Conservation (phyloP, 2,113 vertebrate species). For the Copsychus sechellarum region DNA sequence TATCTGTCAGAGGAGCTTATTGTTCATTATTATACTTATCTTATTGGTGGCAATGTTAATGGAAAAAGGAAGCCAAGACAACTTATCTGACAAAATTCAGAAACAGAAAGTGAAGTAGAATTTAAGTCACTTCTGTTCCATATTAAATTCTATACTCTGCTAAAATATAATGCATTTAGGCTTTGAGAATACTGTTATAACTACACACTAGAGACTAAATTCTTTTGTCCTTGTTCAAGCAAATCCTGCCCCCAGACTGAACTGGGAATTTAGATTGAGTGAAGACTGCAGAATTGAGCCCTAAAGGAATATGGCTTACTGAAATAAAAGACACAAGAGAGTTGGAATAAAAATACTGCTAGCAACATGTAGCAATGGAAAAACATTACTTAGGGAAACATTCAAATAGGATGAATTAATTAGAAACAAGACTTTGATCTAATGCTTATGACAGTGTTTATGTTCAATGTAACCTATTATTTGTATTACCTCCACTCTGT, state of each 20-base stretch:
- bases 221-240: slow-evolving; percentile 42
- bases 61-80: not conserved
- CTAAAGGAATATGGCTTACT: slow-evolving; percentile 34
- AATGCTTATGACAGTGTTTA: slow-evolving; percentile 42
- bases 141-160: not conserved
- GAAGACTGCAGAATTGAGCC: slow-evolving; percentile 33
- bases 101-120: not conserved
- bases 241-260: slow-evolving; percentile 50
- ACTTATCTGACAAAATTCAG: not conserved
- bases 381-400: slow-evolving; percentile 9
- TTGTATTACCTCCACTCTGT: slow-evolving; percentile 43
- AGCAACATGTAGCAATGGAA: not conserved
- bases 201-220: not conserved
- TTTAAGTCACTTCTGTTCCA: not conserved
- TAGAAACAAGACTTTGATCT: slow-evolving; percentile 55
- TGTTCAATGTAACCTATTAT: slow-evolving; percentile 39
- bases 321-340: slow-evolving; percentile 6
- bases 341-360: not conserved
- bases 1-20: not conserved
- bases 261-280: slow-evolving; percentile 40
- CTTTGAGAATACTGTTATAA: not conserved
- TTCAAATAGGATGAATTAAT: slow-evolving; percentile 51
- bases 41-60: not conserved
- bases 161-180: not conserved
- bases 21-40: not conserved